A percentile compares a stretch with the other conserved stretches of the same genome.
Evolutionary conservation across 2,888 invertebrate genomes (phyloP).

Genomic region (Agonopterix heracliana): DNA sequence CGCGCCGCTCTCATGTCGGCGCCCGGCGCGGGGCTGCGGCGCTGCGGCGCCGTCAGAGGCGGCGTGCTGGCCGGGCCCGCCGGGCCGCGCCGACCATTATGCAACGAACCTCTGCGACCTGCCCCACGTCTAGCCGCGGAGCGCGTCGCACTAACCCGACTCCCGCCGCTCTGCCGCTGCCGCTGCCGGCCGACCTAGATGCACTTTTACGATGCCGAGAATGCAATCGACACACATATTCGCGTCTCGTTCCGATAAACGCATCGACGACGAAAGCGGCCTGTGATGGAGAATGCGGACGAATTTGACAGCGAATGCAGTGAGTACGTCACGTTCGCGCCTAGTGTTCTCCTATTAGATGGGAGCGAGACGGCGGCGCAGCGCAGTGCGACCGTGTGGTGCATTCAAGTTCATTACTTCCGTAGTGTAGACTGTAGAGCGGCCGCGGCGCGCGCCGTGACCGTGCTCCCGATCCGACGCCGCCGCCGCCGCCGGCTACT

Average conservation of each 20-base stretch:
- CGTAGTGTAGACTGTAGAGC: constrained; percentile 62
- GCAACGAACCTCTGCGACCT: constrained; percentile 61
- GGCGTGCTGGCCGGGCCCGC: constrained; percentile 42
- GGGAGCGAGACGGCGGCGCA: constrained; percentile 54
- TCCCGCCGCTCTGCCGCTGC: constrained; percentile 49
- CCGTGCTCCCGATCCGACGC: constrained; percentile 9
- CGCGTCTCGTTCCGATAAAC: constrained; percentile 76
- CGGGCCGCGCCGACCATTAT: constrained; percentile 51
- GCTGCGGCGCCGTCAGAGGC: constrained; percentile 20
- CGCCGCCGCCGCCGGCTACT: constrained; percentile 5
- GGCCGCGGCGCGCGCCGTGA: constrained; percentile 48
- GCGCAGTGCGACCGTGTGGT: constrained; percentile 56
- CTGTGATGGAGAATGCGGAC: constrained; percentile 73
- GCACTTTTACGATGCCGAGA: constrained; percentile 71
- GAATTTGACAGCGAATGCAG: constrained; percentile 72
- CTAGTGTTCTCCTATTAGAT: constrained; percentile 48
- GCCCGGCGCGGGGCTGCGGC: constrained; percentile 22
- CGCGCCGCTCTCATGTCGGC: constrained; percentile 34
- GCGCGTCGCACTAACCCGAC: constrained; percentile 61
- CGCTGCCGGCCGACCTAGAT: constrained; percentile 74
- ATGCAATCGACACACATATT: constrained; percentile 75
- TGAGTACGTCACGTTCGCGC: constrained; percentile 68
- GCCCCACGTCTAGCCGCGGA: constrained; percentile 67
- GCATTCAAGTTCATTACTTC: constrained; percentile 78
- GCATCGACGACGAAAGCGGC: constrained; percentile 75